phyloP scores from a whole-genome alignment of 2,888 invertebrate species.

The Metopia argyrocephala region DNA sequence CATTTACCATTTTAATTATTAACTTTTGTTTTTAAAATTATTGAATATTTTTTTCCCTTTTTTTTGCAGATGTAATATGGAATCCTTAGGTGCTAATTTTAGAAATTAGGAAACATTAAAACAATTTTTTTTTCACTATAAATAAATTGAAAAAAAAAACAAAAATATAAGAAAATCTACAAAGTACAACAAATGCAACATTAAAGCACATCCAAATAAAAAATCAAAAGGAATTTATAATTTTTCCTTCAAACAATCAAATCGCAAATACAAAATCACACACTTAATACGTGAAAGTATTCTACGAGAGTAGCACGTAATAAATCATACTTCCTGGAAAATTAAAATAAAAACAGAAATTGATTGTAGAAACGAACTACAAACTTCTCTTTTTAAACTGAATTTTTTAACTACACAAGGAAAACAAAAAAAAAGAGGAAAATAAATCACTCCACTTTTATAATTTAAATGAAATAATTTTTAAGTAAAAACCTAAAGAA shows the following conservation, averaged over 20 bases:
- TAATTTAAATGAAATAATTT: conserved; percentile 50
- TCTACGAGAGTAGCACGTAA: neutral
- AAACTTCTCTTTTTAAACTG: conserved; percentile 14
- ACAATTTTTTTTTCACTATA: conserved; percentile 59
- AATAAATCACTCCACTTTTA: conserved; percentile 48
- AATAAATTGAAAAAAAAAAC: conserved; percentile 66
- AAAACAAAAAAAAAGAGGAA: conserved; percentile 6
- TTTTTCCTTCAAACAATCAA: conserved; percentile 12
- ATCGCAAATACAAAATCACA: neutral
- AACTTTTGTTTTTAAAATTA: conserved; percentile 6
- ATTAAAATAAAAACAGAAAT: conserved; percentile 23
- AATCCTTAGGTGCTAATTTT: conserved; percentile 79
- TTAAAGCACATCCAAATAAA: conserved; percentile 46
- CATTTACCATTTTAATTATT: neutral
- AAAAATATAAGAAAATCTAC: conserved; percentile 26
- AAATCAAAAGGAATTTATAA: conserved; percentile 18
- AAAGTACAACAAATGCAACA: conserved; percentile 56
- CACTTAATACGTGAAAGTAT: conserved; percentile 28
- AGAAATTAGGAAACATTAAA: conserved; percentile 75
- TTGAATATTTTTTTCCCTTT: conserved; percentile 31
- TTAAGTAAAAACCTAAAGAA: conserved; percentile 54
- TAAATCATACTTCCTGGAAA: neutral
- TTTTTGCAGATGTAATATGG: conserved; percentile 76
- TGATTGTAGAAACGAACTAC: conserved; percentile 13
- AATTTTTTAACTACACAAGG: conserved; percentile 4